Percentiles rank a stretch among this genome's conserved stretches.
phyloP scores from a whole-genome alignment of 2,797 vertebrate species.

The Pogoniulus pusillus region DNA sequence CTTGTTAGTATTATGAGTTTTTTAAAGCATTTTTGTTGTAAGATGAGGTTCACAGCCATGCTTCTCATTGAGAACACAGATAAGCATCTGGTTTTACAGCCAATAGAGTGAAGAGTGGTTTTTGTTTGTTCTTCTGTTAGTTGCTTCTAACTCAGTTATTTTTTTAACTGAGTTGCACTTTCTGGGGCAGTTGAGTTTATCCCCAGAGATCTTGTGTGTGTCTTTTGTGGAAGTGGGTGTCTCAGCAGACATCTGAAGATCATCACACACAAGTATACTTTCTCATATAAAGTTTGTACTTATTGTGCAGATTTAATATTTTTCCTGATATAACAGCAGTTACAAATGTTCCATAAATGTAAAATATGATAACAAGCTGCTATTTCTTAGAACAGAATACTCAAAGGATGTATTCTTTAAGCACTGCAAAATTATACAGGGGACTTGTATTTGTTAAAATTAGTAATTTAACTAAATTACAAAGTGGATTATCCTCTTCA shows the following conservation, averaged over 20 bases:
- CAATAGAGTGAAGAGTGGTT: background rate
- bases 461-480: constrained; percentile 78
- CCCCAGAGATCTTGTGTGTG: constrained; percentile 31
- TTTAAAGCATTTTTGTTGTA: constrained; percentile 35
- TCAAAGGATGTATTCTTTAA: constrained; percentile 72
- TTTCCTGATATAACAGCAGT: constrained; percentile 65
- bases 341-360: constrained; percentile 74
- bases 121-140: constrained; percentile 33
- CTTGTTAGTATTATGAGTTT: constrained; percentile 38
- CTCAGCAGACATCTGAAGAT: constrained; percentile 52
- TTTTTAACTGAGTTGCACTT: constrained; percentile 45
- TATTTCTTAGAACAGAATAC: constrained; percentile 63
- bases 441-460: constrained; percentile 71
- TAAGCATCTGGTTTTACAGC: constrained; percentile 44
- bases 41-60: constrained; percentile 30
- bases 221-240: constrained; percentile 49
- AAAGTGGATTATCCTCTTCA: constrained; percentile 69
- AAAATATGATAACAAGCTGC: constrained; percentile 66
- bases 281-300: constrained; percentile 66
- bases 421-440: constrained; percentile 68
- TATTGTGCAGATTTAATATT: constrained; percentile 72
- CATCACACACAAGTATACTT: constrained; percentile 57
- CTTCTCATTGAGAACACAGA: constrained; percentile 34
- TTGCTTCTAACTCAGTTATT: constrained; percentile 35
- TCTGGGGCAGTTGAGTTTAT: constrained; percentile 41